Base-by-base conservation (phyloP, 2,888 invertebrate genomes). In the Trisateles emortualis region DNA sequence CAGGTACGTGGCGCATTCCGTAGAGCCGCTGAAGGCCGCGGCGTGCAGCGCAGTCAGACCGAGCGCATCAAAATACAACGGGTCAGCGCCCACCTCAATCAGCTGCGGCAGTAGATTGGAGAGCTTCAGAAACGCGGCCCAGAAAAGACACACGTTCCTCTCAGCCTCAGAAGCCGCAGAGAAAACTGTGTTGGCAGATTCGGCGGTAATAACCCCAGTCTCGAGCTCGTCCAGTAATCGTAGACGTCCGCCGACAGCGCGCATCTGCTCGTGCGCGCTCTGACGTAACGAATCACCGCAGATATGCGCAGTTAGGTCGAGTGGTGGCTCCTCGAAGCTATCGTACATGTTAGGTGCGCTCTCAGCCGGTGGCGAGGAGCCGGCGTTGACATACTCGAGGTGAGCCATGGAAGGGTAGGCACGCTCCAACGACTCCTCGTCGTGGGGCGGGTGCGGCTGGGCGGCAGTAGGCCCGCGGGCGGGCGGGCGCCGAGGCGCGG, bases 281-380 rank as follows among this genome's bases (percentile, higher is more conserved):
- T 95, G 95, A 75, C 95, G 95, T 63, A 97, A 94, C 49, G 95
- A 95, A 72, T 97, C 96, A 76, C 94, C 92, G 85, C 96, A 95
- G 78, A 96, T 95, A 77, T 95, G 96, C 78, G 96, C 95, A 78
- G 95, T 95, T 76, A 95, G 87, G 78, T 96, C 95, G 64, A 95
- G 93, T 66, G 95, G 94, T 40, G 95, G 95, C 80, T 96, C 96
- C 80, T 95, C 96, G 76, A 96, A 96, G 87, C 96, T 96, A 81
- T 97, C 96, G 88, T 96, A 96, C 92, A 96, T 95, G 81, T 96
- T 96, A 67, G 96, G 96, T 38, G 96, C 96, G 86, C 96, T 96
- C 85, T 97, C 96, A 53, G 96, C 95, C 24, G 96, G 96, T 6
- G 96, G 96, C 13, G 96, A 96, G 32, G 96, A 96, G 52, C 96